These are phyloP conservation scores for Diprion similis DNA, from an alignment of 1,140 invertebrate species.

Conservation along the genomic window DNA sequence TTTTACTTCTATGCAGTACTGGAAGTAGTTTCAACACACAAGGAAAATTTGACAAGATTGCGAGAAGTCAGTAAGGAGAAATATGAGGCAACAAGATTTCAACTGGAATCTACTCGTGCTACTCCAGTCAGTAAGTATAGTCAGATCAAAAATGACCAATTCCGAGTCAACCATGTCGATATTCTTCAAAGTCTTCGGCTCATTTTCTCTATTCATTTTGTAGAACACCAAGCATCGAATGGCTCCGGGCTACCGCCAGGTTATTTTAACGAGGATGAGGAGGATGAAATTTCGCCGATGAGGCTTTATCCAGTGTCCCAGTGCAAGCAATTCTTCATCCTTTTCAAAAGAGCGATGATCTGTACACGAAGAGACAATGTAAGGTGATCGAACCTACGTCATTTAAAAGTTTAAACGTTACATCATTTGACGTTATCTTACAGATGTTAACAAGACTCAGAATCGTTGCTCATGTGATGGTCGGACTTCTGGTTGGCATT, in stretches of 20 bases:
- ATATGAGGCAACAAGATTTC: constrained; percentile 19
- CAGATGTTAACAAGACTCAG: constrained; percentile 79
- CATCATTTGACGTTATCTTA: constrained; percentile 39
- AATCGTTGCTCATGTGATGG: constrained; percentile 73
- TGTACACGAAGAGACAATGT: constrained; percentile 71
- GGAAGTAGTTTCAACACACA: constrained; percentile 54
- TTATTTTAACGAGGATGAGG: not conserved
- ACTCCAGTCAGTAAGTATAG: constrained; percentile 16
- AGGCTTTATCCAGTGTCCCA: constrained; percentile 48
- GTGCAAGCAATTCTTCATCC: constrained; percentile 67
- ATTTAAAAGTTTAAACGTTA: constrained; percentile 17
- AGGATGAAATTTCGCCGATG: not conserved
- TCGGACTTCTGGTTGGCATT: constrained; percentile 80
- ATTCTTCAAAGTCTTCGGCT: not conserved
- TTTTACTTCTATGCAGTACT: constrained; percentile 42
- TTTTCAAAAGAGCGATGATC: constrained; percentile 67
- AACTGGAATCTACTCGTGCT: not conserved
- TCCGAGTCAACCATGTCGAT: constrained; percentile 18
- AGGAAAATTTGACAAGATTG: constrained; percentile 44
- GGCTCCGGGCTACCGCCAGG: not conserved
- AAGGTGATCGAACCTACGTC: constrained; percentile 37
- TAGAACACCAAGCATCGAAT: not conserved
- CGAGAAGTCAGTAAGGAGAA: constrained; percentile 28
- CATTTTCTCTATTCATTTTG: not conserved
- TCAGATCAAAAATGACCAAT: constrained; percentile 19